Base-by-base conservation (phyloP, 2,888 invertebrate genomes). In the Labia minor region DNA sequence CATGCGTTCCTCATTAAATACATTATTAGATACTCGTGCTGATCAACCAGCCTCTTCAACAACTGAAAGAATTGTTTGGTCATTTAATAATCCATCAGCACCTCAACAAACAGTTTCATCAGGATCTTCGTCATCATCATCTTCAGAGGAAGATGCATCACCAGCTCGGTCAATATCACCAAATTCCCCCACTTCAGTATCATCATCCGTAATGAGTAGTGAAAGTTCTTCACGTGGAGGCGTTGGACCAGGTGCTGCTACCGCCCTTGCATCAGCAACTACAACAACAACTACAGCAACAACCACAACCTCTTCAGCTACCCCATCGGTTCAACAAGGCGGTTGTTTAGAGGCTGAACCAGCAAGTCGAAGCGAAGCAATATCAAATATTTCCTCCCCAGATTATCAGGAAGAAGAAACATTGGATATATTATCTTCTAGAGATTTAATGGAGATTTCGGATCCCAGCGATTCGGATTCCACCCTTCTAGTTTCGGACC, bases 1-100 rank as follows among this genome's bases (percentile, higher is more conserved):
- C 77, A 88, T 93, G 75, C 93, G 94, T 75, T 93, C 94, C 77
- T 95, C 95, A 70, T 82, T 95, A 70, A 94, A 95, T 79, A 93
- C 93, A 69, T 81, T 95, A 69, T 81, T 94, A 71, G 93, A 93
- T 80, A 92, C 90, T 65, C 81, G 87, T 72, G 82, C 81, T 68
- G 84, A 83, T 81, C 75, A 71, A 78, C 78, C 70, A 70, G 64
- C 26, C 21, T 37, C 67, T 14, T 26, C 64, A 19, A 37, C 63
- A 18, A 62, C 66, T 16, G 83, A 81, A 77, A 85, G 92, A 73
- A 91, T 92, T 76, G 91, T 92, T 65, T 92, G 92, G 92, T 92
- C 92, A 65, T 92, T 91, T 81, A 93, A 92, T 81, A 92, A 92
- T 68, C 92, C 92, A n/a, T 85, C 82, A 14, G 62, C 67, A 61